Evolutionary conservation across 2,888 invertebrate genomes (phyloP).

Genomic region (Abscondita cerata): DNA sequence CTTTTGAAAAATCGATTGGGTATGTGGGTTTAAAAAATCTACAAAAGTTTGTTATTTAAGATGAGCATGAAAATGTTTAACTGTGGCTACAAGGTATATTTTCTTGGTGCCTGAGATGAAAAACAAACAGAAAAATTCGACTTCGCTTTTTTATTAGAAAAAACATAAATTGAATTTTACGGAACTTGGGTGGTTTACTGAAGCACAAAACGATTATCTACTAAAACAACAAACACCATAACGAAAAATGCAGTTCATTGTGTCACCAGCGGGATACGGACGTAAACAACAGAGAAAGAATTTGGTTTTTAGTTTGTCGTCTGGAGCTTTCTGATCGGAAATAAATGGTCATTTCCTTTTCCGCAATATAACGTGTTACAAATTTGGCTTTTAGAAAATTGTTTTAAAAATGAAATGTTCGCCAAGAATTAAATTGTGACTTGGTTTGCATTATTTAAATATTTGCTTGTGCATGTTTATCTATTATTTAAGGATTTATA

Average conservation of each 20-base stretch:
- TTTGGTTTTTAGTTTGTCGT: slow-evolving; percentile 19
- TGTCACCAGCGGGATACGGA: slow-evolving; percentile 10
- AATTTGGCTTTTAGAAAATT: slow-evolving; percentile 12
- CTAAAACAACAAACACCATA: slow-evolving; percentile 20
- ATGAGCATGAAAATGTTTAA: too few species aligned
- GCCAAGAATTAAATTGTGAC: too few species aligned
- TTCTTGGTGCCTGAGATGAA: too few species aligned
- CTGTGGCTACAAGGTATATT: too few species aligned
- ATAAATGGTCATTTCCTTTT: slow-evolving; percentile 16
- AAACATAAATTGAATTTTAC: slow-evolving; percentile 14
- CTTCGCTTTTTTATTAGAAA: too few species aligned
- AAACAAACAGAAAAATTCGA: too few species aligned
- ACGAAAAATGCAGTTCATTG: slow-evolving; percentile 23
- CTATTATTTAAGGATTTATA: slow-evolving; percentile 34
- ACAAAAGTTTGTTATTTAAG: too few species aligned
- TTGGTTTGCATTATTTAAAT: too few species aligned
- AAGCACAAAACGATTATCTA: slow-evolving; percentile 22
- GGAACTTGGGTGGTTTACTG: slow-evolving; percentile 19
- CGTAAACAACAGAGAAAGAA: slow-evolving; percentile 11
- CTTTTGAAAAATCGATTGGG: too few species aligned
- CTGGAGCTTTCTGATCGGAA: slow-evolving; percentile 19
- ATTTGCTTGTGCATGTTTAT: slow-evolving; percentile 22
- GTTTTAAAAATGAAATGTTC: slow-evolving; percentile 2
- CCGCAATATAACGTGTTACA: slow-evolving; percentile 9
- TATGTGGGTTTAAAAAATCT: too few species aligned